These are phyloP conservation scores for Phoxinus phoxinus DNA, from an alignment of 2,113 vertebrate species.

Conservation along the genomic window DNA sequence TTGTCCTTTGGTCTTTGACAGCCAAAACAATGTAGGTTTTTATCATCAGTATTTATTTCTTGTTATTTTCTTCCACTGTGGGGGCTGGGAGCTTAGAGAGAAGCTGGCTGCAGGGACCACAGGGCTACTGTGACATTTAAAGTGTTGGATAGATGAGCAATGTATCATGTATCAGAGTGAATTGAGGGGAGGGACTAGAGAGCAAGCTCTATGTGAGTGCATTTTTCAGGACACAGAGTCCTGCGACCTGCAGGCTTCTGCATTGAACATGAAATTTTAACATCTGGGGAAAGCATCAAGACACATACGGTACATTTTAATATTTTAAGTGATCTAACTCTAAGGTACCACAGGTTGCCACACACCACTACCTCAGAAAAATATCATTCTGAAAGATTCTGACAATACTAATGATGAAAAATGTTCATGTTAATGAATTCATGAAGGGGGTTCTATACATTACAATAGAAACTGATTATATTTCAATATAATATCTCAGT, in stretches of 20 bases:
- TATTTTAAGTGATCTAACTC: slow-evolving; percentile 10
- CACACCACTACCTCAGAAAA: not conserved
- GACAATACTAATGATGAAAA: not conserved
- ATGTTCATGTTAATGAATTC: not conserved
- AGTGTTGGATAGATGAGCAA: slow-evolving; percentile 58
- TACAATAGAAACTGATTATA: not conserved
- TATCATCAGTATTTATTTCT: slow-evolving; percentile 12
- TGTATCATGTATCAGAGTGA: slow-evolving; percentile 59
- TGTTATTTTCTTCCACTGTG: not conserved
- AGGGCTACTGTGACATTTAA: slow-evolving; percentile 57
- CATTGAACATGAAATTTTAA: slow-evolving; percentile 15
- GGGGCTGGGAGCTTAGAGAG: not conserved
- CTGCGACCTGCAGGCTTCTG: not conserved
- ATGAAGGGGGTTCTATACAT: not conserved
- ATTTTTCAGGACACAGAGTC: not conserved
- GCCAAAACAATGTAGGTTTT: not conserved
- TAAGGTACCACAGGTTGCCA: not conserved
- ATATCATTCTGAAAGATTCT: not conserved
- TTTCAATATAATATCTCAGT: not conserved
- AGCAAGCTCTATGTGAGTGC: slow-evolving; percentile 23
- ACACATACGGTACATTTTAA: not conserved
- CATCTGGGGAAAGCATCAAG: not conserved
- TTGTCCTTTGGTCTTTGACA: not conserved
- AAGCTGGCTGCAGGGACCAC: slow-evolving; percentile 40
- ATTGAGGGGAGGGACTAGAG: slow-evolving; percentile 27